Percentiles rank a stretch among this genome's conserved stretches.
Evolutionary conservation across 2,797 vertebrate genomes (phyloP).

Genomic region (Neosilurus mollespiculum): DNA sequence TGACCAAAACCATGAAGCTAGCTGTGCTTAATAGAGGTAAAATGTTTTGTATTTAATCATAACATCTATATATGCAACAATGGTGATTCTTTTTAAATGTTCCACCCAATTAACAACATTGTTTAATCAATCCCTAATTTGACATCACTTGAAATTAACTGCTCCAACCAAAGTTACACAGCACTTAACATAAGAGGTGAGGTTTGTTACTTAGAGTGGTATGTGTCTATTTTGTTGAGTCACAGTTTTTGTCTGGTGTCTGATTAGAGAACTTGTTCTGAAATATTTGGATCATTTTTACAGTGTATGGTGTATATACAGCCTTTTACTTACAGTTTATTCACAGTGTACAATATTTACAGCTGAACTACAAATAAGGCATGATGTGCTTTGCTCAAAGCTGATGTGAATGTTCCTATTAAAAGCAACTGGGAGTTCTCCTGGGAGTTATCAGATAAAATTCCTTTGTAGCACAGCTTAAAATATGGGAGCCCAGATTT

Average conservation of each 20-base stretch:
- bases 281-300: neutral
- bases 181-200: neutral
- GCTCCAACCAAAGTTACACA: neutral
- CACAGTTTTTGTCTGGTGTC: neutral
- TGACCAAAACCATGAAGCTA: neutral
- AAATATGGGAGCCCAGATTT: neutral
- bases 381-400: neutral
- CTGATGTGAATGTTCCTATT: constrained; percentile 15
- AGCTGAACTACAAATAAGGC: neutral
- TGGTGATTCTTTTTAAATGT: neutral
- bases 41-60: neutral
- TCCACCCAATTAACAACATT: neutral
- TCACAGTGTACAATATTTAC: neutral
- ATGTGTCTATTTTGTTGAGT: neutral
- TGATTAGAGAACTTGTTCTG: neutral
- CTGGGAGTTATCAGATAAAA: neutral
- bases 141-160: neutral
- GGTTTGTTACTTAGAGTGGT: neutral
- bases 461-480: neutral
- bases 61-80: neutral
- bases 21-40: neutral
- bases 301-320: neutral
- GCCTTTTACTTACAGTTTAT: neutral
- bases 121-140: neutral
- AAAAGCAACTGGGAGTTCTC: constrained; percentile 18